Evolutionary conservation across 2,888 invertebrate species (phyloP).

Genomic region (Falcaria lacertinaria): DNA sequence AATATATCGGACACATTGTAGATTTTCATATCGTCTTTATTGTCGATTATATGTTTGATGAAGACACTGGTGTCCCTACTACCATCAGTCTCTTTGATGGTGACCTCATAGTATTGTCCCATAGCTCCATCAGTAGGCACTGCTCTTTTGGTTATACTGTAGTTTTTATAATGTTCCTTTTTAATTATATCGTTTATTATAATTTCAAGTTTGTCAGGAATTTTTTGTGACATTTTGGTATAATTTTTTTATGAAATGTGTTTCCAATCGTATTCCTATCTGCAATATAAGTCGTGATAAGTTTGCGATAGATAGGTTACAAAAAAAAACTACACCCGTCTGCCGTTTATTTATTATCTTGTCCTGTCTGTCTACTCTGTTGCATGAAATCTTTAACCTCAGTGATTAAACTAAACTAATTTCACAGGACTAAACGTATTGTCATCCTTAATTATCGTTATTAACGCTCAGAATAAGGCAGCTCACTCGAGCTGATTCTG

Average conservation of each 20-base stretch:
- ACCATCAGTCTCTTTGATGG: constrained; percentile 35
- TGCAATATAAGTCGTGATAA: too few species aligned
- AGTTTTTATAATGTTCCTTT: constrained; percentile 25
- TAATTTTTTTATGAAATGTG: not conserved
- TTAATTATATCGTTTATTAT: constrained; percentile 24
- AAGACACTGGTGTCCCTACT: constrained; percentile 42
- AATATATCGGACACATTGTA: constrained; percentile 27
- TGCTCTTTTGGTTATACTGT: constrained; percentile 18
- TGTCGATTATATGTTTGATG: constrained; percentile 31
- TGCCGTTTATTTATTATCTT: too few species aligned
- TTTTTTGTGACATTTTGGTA: not conserved
- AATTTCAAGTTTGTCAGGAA: constrained; percentile 21
- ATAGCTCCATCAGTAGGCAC: constrained; percentile 40
- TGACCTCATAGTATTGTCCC: constrained; percentile 35
- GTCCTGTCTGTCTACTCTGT: too few species aligned
- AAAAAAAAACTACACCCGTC: too few species aligned
- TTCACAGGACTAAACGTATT: too few species aligned
- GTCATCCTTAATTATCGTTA: too few species aligned
- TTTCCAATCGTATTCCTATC: too few species aligned
- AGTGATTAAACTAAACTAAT: too few species aligned
- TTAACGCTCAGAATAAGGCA: too few species aligned
- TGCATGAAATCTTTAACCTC: too few species aligned
- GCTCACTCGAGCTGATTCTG: too few species aligned
- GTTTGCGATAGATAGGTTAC: too few species aligned
- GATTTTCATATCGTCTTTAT: constrained; percentile 16